Evolutionary conservation across 2,888 invertebrate species (phyloP), one percentile per base, ranked within the genome.

Genomic region (Eretmocerus hayati): DNA sequence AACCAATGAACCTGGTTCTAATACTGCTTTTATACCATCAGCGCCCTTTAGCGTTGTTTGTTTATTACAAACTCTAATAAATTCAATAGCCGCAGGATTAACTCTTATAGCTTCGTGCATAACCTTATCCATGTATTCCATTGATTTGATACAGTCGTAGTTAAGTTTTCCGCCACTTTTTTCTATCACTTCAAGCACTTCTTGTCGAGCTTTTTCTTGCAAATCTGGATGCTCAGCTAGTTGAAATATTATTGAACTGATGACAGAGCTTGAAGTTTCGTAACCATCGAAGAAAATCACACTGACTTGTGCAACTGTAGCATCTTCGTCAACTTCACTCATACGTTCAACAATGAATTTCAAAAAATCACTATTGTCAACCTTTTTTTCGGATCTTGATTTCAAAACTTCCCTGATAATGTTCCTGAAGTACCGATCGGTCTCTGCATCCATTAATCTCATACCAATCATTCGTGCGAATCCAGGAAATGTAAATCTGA

Each of bases 261-360:
- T 58, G 0, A 73, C 67, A 1, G 74, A 69, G 20, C 75, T 74
- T 0, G 76, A 75, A 1, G 78, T 77, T 57, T 77, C 77, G 56
- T 73, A 76, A 1, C 77, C 78, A 21, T 77, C 78, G 3, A 74
- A 52, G 55, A 76, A 76, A 56, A 79, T 76, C 1, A 76, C 71
- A 2, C 75, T 61, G 1, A 73, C 69, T 48, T 76, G 75, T 0
- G 76, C 65, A 0, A 67, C 55, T 53, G 75, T 61, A 1, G 52
- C 3, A 1, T 67, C 58, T 4, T 63, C 65, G 38, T 72, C 67
- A 30, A 70, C 62, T 16, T 50, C 37, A 13, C 60, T 54, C 6
- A 41, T 50, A 52, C 51, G 46, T 15, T 49, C 41, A 8, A 45
- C 19, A 9, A 33, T 33, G 32, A 42, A 46, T 11, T 46, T 41